Evolutionary conservation across 2,113 vertebrate genomes (phyloP).

Genomic region (Pygoscelis antarcticus): DNA sequence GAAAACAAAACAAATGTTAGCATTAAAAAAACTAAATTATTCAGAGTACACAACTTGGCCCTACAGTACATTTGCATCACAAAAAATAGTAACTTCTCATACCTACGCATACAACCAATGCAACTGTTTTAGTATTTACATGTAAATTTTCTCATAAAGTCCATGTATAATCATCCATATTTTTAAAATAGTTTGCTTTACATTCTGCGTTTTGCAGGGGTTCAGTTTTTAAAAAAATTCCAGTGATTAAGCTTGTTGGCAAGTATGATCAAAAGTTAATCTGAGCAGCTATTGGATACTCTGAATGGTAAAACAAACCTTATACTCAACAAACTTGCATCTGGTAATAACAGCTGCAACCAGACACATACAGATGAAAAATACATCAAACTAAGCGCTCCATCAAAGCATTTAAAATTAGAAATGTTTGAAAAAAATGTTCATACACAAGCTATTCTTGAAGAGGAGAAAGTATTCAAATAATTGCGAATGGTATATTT

Average conservation of each 20-base stretch:
- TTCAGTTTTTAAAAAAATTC: not conserved
- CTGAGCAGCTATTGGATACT: not conserved
- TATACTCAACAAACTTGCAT: not conserved
- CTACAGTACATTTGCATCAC: not conserved
- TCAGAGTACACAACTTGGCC: not conserved
- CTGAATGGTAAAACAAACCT: not conserved
- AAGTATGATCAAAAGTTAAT: not conserved
- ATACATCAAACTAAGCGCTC: not conserved
- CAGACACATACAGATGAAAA: not conserved
- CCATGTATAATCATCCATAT: not conserved
- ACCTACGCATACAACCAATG: not conserved
- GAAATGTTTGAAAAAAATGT: not conserved
- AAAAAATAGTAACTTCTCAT: not conserved
- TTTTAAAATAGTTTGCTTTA: not conserved
- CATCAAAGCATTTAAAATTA: slow-evolving; percentile 18
- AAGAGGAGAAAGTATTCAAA: not conserved
- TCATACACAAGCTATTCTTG: not conserved
- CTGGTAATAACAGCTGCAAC: slow-evolving; percentile 44
- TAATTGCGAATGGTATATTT: not conserved
- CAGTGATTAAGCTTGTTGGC: not conserved
- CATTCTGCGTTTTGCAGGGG: not conserved
- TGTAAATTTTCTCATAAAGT: not conserved
- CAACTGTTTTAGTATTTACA: not conserved
- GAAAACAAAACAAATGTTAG: not conserved
- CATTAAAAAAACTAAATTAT: not conserved